A percentile compares a stretch with the other conserved stretches of the same genome.
Evolutionary conservation across 2,797 vertebrate genomes (phyloP).

Genomic region (Petrocephalus schoutedeni): DNA sequence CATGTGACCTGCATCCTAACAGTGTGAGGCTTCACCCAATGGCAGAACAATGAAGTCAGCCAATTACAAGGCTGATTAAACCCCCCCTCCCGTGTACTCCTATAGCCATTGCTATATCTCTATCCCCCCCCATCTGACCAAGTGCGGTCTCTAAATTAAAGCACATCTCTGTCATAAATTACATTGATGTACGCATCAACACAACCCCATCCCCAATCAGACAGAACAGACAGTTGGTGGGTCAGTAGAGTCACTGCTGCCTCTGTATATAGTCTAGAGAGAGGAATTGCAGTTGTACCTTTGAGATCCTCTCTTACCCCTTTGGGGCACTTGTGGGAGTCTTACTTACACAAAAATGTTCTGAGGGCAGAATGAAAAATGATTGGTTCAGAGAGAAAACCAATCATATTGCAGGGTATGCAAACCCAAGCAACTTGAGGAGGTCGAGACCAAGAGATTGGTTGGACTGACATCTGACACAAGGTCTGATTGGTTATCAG

Average conservation of each 20-base stretch:
- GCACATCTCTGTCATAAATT: background rate
- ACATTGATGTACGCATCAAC: background rate
- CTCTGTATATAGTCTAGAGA: background rate
- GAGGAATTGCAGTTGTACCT: background rate
- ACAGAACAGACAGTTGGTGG: background rate
- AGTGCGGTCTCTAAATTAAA: background rate
- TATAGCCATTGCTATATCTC: background rate
- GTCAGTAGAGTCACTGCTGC: background rate
- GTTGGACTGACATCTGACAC: no score
- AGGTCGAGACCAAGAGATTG: no score
- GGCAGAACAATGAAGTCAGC: slow-evolving; percentile 12
- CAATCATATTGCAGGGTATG: no score
- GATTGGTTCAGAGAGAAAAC: no score
- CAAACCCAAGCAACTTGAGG: no score
- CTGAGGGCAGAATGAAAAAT: no score
- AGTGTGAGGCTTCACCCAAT: background rate
- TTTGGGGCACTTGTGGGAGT: background rate
- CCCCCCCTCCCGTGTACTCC: background rate
- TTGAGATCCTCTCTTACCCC: background rate
- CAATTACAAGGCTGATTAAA: slow-evolving; percentile 16
- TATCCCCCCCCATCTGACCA: background rate
- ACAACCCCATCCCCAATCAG: background rate
- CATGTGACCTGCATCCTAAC: background rate
- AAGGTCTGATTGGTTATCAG: no score
- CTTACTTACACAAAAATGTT: no score